Percentiles rank a stretch among this genome's conserved stretches.
Evolutionary conservation across 2,797 vertebrate species (phyloP).

Genomic region (Notamacropus eugenii): DNA sequence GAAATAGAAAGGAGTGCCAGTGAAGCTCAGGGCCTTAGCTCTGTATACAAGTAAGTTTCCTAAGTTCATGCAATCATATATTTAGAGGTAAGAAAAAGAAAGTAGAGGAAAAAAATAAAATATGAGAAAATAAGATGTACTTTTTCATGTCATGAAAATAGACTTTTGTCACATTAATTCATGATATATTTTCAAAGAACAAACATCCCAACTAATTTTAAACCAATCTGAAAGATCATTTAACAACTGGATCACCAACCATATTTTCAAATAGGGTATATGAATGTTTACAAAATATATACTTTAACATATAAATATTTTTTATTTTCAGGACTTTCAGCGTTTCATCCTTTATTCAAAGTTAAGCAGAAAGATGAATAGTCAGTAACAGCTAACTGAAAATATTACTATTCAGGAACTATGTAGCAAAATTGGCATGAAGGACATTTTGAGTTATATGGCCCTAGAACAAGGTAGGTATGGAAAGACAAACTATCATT

Average conservation of each 20-base stretch:
- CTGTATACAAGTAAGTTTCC: not conserved
- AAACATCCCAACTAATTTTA: not conserved
- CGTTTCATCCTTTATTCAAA: not conserved
- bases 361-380: not conserved
- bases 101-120: not conserved
- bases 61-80: not conserved
- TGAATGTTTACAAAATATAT: not conserved
- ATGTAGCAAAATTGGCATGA: not conserved
- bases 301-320: not conserved
- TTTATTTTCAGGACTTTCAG: not conserved
- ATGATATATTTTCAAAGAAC: not conserved
- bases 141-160: not conserved
- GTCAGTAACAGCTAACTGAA: not conserved
- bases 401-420: not conserved
- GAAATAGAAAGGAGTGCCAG: not conserved
- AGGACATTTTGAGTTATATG: not conserved
- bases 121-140: not conserved
- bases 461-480: accelerated
- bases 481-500: not conserved
- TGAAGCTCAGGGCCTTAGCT: not conserved
- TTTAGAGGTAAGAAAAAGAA: not conserved
- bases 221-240: not conserved
- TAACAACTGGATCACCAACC: not conserved
- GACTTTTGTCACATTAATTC: not conserved
- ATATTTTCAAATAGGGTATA: not conserved